Base-by-base conservation (phyloP, 2,888 invertebrate genomes). In the Ochlodes sylvanus region DNA sequence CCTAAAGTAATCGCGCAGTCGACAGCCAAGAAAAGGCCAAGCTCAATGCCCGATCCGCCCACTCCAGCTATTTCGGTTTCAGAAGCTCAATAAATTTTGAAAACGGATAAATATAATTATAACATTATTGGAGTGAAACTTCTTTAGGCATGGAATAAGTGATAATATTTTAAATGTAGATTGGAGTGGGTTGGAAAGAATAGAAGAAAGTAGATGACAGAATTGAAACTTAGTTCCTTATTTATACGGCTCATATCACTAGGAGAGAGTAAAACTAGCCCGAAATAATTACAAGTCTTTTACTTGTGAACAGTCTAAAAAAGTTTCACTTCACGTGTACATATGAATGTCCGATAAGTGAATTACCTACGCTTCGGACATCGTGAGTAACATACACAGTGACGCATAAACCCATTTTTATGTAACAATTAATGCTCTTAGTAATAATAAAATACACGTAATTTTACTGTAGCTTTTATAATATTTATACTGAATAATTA, bases 1-100 rank as follows among this genome's bases (percentile, higher is more conserved):
- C 61, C 67, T 7, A 67, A 67, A 14, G 61, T 67, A 7, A 62
- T 67, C n/a, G 1, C 66, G 7, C 66, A 60, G 2, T 70, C 70
- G n/a, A 58, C 67, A 50, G 44, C 34, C 19, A 60, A 72, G 62
- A 70, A 65, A 34, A 55, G 67, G 19, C 67, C 67, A 0, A 47
- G 50, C 3, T 68, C 68, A 2, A 68, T 68, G 68, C 62, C 62
- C 6, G 68, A 68, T 6, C 41, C 34, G 4, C 50, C 68, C 15
- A 68, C 57, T 7, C 68, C 68, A 1, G 57, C 50, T 41, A 57
- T 68, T 57, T 57, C 62, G 1, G 44, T 68, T n/a, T 63, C 68
- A 7, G 68, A 68, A 63, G 68, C 62, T 57, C 47, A 68, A 38
- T 68, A 34, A 55, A 7, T 47, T 47, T 15, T 1, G 38, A 12